These are phyloP conservation scores for Mallotus villosus DNA, from an alignment of 2,797 vertebrate species.

Conservation along the genomic window DNA sequence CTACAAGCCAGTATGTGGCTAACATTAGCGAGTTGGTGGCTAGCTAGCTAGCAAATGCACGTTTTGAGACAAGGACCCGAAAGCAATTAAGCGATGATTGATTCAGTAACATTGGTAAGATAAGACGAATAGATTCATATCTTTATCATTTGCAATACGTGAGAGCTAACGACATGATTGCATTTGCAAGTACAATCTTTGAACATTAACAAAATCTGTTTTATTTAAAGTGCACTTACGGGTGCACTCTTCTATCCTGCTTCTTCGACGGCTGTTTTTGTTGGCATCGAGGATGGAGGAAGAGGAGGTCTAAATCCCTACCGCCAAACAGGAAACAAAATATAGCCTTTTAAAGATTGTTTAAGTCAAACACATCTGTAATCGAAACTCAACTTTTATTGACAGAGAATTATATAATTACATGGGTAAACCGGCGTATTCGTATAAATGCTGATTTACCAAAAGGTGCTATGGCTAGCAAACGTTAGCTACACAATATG, in stretches of 20 bases:
- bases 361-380: neutral
- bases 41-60: slow-evolving; percentile 65
- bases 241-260: slow-evolving; percentile 66
- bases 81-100: slow-evolving; percentile 10
- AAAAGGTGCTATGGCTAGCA: too few relatives aligned
- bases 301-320: slow-evolving; percentile 82
- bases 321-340: slow-evolving; percentile 79
- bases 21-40: slow-evolving; percentile 45
- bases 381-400: neutral
- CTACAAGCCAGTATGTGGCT: slow-evolving; percentile 51
- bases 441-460: too few relatives aligned
- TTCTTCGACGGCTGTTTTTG: slow-evolving; percentile 80
- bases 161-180: neutral
- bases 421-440: too few relatives aligned
- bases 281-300: slow-evolving; percentile 82
- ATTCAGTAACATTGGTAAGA: neutral
- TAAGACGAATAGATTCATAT: neutral
- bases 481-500: too few relatives aligned
- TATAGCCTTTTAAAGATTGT: slow-evolving; percentile 34
- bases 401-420: neutral
- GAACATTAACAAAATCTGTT: slow-evolving; percentile 10
- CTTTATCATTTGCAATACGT: neutral
- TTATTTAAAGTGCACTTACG: slow-evolving; percentile 71
- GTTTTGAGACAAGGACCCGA: slow-evolving; percentile 48
- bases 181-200: slow-evolving; percentile 19